Conservation (phyloP, 2,797 vertebrate species). For the Chelidonichthys spinosus region DNA sequence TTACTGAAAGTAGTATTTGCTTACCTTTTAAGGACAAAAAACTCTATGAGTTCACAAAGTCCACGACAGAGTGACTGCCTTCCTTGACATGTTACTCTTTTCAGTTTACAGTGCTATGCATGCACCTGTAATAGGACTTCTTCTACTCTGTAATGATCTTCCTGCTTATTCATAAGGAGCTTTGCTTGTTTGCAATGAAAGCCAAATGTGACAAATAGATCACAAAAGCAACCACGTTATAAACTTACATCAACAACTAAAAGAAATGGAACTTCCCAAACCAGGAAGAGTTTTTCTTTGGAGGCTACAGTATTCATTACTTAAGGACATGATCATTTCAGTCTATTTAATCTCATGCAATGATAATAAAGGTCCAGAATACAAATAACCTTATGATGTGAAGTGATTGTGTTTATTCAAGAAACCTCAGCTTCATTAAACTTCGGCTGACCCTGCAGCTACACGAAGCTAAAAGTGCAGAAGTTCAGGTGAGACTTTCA, state of each 20-base stretch:
- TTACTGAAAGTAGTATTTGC: constrained; percentile 27
- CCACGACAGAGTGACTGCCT: constrained; percentile 20
- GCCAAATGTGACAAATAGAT: constrained; percentile 51
- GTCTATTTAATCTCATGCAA: constrained; percentile 32
- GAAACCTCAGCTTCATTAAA: constrained; percentile 25
- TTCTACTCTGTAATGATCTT: constrained; percentile 10
- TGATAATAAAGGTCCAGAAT: constrained; percentile 48
- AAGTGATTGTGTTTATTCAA: constrained; percentile 34
- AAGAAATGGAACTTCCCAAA: constrained; percentile 47
- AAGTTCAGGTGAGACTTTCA: constrained; percentile 21
- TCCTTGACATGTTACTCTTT: constrained; percentile 9
- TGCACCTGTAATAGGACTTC: background rate
- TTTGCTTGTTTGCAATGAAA: constrained; percentile 28
- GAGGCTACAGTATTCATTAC: constrained; percentile 51
- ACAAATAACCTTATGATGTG: constrained; percentile 39
- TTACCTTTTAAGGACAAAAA: constrained; percentile 40
- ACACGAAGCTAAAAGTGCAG: constrained; percentile 3
- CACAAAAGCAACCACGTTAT: constrained; percentile 33
- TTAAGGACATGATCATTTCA: constrained; percentile 57
- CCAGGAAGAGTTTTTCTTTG: constrained; percentile 37
- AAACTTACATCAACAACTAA: constrained; percentile 42
- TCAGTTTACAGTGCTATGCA: constrained; percentile 29
- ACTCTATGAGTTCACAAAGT: constrained; percentile 25
- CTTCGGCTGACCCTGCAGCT: constrained; percentile 34
- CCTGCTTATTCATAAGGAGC: constrained; percentile 23